Evolutionary conservation across 2,797 vertebrate genomes (phyloP).

Genomic region (Eulemur mongoz): DNA sequence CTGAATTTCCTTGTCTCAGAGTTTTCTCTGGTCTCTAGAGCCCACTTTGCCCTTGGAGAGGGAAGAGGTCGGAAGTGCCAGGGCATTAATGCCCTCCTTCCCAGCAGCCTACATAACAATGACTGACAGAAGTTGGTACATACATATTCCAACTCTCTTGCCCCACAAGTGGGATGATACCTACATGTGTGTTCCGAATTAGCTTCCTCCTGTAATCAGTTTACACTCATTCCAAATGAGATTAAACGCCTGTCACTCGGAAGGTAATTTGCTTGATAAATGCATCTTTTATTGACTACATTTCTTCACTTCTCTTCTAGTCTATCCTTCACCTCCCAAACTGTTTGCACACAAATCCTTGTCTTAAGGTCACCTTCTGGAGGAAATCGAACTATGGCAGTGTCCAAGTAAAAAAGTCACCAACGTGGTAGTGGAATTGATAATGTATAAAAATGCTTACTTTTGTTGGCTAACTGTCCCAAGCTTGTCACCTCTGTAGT

Average conservation of each 20-base stretch:
- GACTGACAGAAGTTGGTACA: not conserved
- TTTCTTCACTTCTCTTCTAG: not conserved
- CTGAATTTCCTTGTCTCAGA: not conserved
- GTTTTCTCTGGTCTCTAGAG: not conserved
- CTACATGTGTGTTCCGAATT: not conserved
- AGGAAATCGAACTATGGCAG: not conserved
- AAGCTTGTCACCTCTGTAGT: not conserved
- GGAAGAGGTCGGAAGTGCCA: not conserved
- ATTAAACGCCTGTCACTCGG: not conserved
- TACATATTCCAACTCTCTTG: not conserved
- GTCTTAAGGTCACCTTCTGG: not conserved
- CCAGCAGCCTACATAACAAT: not conserved
- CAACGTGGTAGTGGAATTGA: not conserved
- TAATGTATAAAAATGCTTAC: not conserved
- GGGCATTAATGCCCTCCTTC: too few species aligned
- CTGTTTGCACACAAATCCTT: not conserved
- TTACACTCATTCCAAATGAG: not conserved
- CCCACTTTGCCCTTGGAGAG: not conserved
- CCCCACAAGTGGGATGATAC: not conserved
- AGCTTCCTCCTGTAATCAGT: not conserved
- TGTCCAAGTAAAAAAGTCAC: not conserved
- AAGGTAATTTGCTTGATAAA: not conserved
- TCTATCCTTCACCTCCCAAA: not conserved
- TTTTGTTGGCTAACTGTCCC: not conserved
- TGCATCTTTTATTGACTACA: not conserved